phyloP scores from a whole-genome alignment of 2,113 vertebrate genomes.

The Dasyurus viverrinus region DNA sequence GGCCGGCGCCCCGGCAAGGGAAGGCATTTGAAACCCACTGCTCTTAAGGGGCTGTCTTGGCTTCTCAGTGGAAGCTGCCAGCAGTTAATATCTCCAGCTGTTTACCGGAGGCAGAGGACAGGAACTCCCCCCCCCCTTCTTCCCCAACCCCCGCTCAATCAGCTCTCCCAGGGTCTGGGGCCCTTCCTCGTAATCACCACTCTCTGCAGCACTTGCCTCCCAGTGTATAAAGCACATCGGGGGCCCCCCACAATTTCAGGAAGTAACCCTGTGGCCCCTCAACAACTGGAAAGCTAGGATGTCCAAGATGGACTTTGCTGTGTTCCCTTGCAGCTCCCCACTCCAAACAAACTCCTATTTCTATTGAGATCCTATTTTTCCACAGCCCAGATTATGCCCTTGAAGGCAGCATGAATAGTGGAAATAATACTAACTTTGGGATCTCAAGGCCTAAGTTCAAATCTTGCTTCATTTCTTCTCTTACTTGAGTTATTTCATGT shows the following conservation, averaged over 20 bases:
- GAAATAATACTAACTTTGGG: not conserved
- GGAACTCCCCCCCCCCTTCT: not conserved
- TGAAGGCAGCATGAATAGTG: not conserved
- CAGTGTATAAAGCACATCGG: not conserved
- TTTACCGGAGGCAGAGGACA: not conserved
- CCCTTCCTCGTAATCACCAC: not conserved
- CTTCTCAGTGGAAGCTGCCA: constrained; percentile 59
- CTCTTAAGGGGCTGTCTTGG: constrained; percentile 56
- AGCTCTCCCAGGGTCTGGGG: not conserved
- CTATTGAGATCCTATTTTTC: not conserved
- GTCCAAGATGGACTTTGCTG: too few relatives aligned
- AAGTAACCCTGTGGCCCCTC: not conserved
- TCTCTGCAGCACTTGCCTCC: too few relatives aligned
- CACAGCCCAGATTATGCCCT: not conserved
- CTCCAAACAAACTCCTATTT: not conserved
- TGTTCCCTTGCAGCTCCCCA: too few relatives aligned
- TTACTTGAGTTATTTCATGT: not conserved
- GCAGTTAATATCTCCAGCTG: constrained; percentile 39
- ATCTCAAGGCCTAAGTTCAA: not conserved
- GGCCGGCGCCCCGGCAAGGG: constrained; percentile 64
- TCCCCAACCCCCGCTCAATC: not conserved
- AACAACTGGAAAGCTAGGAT: not conserved
- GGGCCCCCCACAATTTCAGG: not conserved
- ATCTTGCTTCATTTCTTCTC: not conserved
- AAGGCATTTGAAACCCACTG: constrained; percentile 15